Base-by-base conservation (phyloP, 2,888 invertebrate species). In the Latrodectus hesperus region DNA sequence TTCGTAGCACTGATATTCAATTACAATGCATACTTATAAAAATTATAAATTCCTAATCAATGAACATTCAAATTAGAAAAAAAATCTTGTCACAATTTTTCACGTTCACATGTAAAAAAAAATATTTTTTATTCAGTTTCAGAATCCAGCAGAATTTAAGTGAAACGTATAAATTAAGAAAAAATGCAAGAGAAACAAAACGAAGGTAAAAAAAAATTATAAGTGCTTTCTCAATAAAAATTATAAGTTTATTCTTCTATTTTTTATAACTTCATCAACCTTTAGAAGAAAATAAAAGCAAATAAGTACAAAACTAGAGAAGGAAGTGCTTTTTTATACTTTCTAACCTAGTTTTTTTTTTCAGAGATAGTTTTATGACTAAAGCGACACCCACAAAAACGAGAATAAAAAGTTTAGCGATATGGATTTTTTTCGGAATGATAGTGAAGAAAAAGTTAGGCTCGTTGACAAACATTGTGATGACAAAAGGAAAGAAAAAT, bases 351-450 rank as follows among this genome's bases (percentile, higher is more conserved):
- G 75, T 83, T 60, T 83, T 83, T 65, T 55, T 55, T 26, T 49
- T 68, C 22, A 76, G 22, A 55, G 75, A 83, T 55, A 75, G 83
- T 14, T 76, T 75, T 83, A 83, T 60, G 76, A 83, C 26, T 51
- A 60, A 76, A 52, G 14, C 17, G 83, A 76, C 76, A 67, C 53
- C 74, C 17, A 60, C 22, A 64, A 60, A 55, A 55, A 55, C 55
- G 16, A 74, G n/a, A 22, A 71, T 76, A 76, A 51, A 60, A 72
- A 53, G 9, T 14, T 53, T 73, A 53, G n/a, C 38, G 16, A 80
- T 71, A 71, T 51, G 51, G 76, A 83, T 70, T 83, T 83, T 76
- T 64, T 22, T 22, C 22, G 22, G 22, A 22, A 70, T 71, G 75
- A 76, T 71, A 83, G 67, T 60, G 68, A 49, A 22, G 73, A 26